Evolutionary conservation across 2,113 vertebrate genomes (phyloP).

Genomic region (Suricata suricatta): DNA sequence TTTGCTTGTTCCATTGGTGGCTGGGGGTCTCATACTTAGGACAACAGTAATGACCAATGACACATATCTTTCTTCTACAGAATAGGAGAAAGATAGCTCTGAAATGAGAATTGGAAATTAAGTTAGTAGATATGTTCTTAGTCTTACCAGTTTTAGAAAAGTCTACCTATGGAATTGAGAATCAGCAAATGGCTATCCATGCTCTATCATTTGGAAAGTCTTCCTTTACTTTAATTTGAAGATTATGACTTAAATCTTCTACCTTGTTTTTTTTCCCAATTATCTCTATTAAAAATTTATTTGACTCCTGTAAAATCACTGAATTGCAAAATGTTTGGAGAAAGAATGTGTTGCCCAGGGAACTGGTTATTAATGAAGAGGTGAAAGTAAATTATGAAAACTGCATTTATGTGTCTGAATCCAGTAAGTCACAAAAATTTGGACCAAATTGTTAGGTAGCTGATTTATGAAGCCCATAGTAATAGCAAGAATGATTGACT

Average conservation of each 20-base stretch:
- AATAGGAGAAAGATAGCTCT: neutral
- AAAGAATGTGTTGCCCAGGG: neutral
- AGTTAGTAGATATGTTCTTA: neutral
- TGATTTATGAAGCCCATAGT: neutral
- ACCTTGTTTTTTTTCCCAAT: neutral
- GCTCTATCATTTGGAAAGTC: neutral
- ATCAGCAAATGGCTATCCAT: neutral
- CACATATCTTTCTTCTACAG: accelerated
- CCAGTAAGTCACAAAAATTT: neutral
- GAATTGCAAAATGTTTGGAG: neutral
- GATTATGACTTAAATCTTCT: neutral
- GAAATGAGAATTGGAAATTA: neutral
- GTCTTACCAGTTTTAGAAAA: neutral
- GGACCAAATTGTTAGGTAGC: neutral
- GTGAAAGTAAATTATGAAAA: neutral
- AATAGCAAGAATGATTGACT: neutral
- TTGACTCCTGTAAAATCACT: neutral
- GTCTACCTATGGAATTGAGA: neutral
- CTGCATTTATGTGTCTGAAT: neutral
- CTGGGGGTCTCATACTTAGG: accelerated
- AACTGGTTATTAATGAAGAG: neutral
- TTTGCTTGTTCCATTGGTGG: neutral
- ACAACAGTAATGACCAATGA: neutral
- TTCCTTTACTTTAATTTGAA: neutral
- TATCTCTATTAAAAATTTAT: neutral